These are phyloP conservation scores for Poecilia picta DNA, from an alignment of 2,797 vertebrate genomes.

Conservation along the genomic window DNA sequence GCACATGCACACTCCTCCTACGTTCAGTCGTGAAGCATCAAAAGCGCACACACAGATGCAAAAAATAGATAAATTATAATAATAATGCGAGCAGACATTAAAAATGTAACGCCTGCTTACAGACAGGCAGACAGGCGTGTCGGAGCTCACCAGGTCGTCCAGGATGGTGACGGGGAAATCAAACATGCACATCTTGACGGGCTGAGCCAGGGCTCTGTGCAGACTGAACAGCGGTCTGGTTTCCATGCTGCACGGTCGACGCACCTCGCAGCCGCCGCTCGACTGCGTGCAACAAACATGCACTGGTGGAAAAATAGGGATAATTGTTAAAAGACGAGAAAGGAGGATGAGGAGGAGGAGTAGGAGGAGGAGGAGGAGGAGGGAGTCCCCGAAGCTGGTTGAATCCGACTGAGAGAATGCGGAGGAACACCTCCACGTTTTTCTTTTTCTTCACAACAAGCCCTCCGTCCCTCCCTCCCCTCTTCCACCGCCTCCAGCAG, in stretches of 20 bases:
- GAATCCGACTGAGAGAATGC: conserved; percentile 41
- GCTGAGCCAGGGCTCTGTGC: conserved; percentile 88
- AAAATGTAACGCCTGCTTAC: neutral
- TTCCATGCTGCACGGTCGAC: conserved; percentile 79
- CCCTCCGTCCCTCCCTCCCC: conserved; percentile 11
- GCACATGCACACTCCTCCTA: neutral
- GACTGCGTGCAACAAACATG: conserved; percentile 10
- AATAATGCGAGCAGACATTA: neutral
- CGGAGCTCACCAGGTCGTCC: conserved; percentile 85
- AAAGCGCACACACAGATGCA: neutral
- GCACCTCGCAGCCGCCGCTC: conserved; percentile 4
- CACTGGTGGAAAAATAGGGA: neutral
- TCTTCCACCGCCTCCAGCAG: conserved; percentile 40
- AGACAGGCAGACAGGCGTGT: neutral
- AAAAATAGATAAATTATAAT: neutral
- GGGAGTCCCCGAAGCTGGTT: conserved; percentile 37
- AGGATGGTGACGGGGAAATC: conserved; percentile 87
- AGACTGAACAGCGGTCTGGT: conserved; percentile 86
- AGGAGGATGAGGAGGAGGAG: no score
- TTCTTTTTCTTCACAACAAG: conserved; percentile 20
- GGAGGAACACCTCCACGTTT: conserved; percentile 33
- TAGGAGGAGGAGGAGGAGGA: neutral
- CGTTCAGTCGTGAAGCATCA: neutral
- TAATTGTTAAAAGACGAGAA: neutral
- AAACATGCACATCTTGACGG: conserved; percentile 88